phyloP scores from a whole-genome alignment of 2,797 vertebrate genomes.

The Falco biarmicus region DNA sequence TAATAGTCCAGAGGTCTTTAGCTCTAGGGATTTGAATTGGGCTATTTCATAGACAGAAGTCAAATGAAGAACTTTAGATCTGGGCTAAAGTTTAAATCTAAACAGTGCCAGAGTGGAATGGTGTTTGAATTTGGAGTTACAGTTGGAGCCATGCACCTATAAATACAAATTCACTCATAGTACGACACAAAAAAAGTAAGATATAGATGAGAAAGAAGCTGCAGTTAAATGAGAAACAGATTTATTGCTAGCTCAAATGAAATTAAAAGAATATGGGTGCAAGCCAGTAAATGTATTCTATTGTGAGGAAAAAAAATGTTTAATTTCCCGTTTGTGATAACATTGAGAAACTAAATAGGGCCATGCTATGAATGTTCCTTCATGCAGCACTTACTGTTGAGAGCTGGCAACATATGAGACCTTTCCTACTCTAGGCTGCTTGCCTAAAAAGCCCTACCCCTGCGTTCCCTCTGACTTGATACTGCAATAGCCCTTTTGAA shows the following conservation, averaged over 20 bases:
- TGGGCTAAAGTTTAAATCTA: not conserved
- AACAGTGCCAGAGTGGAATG: not conserved
- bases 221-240: constrained; percentile 47
- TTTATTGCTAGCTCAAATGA: not conserved
- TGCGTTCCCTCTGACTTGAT: not conserved
- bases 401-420: not conserved
- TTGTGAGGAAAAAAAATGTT: constrained; percentile 44
- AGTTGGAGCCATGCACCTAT: not conserved
- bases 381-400: not conserved
- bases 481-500: not conserved
- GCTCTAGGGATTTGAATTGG: not conserved
- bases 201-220: constrained; percentile 13
- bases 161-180: not conserved
- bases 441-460: not conserved
- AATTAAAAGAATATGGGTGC: not conserved
- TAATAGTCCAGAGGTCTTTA: not conserved
- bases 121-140: not conserved
- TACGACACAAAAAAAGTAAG: not conserved
- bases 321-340: constrained; percentile 48
- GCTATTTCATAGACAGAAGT: not conserved
- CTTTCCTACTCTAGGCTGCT: not conserved
- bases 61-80: not conserved
- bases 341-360: not conserved
- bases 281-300: constrained; percentile 3
- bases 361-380: not conserved